Conservation (phyloP, 2,113 vertebrate species). For the Pachyramphus minor region DNA sequence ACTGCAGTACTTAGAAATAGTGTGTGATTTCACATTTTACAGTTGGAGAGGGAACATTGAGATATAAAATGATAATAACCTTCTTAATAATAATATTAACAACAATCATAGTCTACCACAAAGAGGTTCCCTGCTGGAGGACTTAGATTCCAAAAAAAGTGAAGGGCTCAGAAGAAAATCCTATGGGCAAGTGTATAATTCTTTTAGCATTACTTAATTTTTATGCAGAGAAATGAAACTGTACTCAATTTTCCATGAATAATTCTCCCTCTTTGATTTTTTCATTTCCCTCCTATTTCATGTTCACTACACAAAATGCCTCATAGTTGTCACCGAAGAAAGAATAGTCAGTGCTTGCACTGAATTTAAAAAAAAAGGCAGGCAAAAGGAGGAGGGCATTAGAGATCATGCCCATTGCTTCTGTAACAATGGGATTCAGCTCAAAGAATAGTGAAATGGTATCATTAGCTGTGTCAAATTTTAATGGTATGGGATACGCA, state of each 20-base stretch:
- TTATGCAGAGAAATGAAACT: conserved; percentile 48
- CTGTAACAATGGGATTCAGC: not conserved
- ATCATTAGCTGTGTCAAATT: not conserved
- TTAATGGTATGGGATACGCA: not conserved
- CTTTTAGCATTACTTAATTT: conserved; percentile 16
- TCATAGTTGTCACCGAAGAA: conserved; percentile 24
- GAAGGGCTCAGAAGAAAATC: conserved; percentile 17
- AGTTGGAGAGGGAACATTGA: not conserved
- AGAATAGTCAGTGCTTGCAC: not conserved
- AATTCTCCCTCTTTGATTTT: conserved; percentile 43
- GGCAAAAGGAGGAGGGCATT: not conserved
- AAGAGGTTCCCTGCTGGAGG: not conserved
- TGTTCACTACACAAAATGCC: not conserved
- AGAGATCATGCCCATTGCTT: not conserved
- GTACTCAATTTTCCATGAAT: conserved; percentile 53
- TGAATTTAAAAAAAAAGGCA: conserved; percentile 44
- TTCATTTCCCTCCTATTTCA: conserved; percentile 44
- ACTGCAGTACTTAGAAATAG: not conserved
- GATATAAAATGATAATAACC: not conserved
- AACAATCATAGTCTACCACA: not conserved
- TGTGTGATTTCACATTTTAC: not conserved
- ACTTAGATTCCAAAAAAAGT: not conserved
- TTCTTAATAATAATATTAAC: not conserved
- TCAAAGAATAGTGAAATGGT: not conserved
- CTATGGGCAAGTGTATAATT: not conserved